A percentile compares a stretch with the other conserved stretches of the same genome.
These are phyloP conservation scores for Rhaphigaster nebulosa DNA, from an alignment of 2,888 invertebrate genomes.

Conservation along the genomic window DNA sequence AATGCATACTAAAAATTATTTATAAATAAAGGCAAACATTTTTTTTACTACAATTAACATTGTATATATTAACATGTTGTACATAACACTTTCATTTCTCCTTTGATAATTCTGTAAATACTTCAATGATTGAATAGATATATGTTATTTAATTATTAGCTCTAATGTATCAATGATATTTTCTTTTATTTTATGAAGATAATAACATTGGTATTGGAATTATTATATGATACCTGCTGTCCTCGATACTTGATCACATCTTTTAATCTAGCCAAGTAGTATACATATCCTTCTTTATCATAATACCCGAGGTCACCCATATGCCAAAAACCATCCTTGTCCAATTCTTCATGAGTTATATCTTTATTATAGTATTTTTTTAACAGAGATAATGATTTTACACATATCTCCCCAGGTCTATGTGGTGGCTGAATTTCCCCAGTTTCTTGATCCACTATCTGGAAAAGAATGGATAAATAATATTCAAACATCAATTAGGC, in stretches of 20 bases:
- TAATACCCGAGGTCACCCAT: slow-evolving; percentile 60
- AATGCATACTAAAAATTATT: no score
- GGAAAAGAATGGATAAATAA: background rate
- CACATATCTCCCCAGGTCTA: slow-evolving; percentile 52
- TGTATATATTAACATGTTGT: no score
- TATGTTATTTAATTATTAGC: no score
- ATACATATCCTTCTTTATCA: slow-evolving; percentile 60
- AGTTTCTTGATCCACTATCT: slow-evolving; percentile 56
- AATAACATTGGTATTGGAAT: background rate
- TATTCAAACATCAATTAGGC: no score
- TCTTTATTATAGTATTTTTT: slow-evolving; percentile 54
- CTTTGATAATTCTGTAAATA: no score
- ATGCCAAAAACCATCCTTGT: slow-evolving; percentile 54
- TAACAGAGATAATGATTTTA: slow-evolving; percentile 1
- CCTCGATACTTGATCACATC: slow-evolving; percentile 61
- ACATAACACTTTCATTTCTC: no score
- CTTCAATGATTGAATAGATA: no score
- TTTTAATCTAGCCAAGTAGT: slow-evolving; percentile 55
- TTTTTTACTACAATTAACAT: no score
- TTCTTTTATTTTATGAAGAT: no score
- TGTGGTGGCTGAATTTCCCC: slow-evolving; percentile 40
- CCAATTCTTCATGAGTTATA: slow-evolving; percentile 39
- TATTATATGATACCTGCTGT: slow-evolving; percentile 51
- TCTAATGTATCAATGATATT: no score
- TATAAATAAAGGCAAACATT: no score